Conservation (phyloP, 2,797 vertebrate genomes). For the Myotis pilosus region DNA sequence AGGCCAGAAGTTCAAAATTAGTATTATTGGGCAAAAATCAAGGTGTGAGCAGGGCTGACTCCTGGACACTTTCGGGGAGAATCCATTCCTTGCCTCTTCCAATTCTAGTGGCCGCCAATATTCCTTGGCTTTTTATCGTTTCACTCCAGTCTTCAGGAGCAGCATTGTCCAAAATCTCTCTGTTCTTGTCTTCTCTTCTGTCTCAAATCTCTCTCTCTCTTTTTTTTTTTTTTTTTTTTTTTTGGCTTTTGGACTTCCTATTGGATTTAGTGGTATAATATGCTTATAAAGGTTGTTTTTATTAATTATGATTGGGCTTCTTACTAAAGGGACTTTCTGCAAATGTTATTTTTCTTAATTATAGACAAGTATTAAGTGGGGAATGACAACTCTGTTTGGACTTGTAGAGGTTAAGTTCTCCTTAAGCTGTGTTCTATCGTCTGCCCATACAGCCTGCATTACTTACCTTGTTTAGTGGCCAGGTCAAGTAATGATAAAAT, state of each 20-base stretch:
- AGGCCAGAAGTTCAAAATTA: background rate
- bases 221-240: slow-evolving; percentile 26
- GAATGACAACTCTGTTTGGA: slow-evolving; percentile 27
- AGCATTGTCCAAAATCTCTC: background rate
- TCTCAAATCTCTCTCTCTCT: background rate
- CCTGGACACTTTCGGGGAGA: background rate
- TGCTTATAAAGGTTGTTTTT: background rate
- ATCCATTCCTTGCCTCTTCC: background rate
- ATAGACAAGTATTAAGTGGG: background rate
- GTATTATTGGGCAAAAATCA: background rate
- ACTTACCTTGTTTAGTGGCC: background rate
- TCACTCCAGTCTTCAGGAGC: background rate
- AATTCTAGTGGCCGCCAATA: background rate
- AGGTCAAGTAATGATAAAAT: background rate
- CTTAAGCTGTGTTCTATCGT: background rate
- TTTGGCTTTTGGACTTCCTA: slow-evolving; percentile 2
- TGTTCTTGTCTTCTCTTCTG: background rate
- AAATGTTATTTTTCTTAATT: slow-evolving; percentile 25
- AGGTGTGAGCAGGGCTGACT: background rate
- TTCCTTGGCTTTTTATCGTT: background rate
- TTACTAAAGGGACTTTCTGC: slow-evolving; percentile 6
- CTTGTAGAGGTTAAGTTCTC: background rate
- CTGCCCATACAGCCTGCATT: background rate
- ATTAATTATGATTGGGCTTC: background rate
- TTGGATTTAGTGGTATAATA: background rate